phyloP scores from a whole-genome alignment of 2,888 invertebrate genomes.

The Chirona hameri region DNA sequence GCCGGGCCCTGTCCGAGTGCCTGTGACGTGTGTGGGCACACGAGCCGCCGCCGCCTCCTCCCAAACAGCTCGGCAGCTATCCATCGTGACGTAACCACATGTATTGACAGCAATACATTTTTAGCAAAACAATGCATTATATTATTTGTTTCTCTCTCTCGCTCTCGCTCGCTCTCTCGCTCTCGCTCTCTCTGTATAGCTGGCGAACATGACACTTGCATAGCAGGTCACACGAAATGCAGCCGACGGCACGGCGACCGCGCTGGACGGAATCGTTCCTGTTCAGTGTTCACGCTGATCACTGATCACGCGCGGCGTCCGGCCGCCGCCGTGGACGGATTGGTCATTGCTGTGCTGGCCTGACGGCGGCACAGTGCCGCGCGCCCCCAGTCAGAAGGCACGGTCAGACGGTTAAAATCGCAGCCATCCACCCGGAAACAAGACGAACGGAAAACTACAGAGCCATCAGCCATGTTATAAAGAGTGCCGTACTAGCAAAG shows the following conservation, averaged over 20 bases:
- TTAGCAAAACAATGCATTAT: background rate
- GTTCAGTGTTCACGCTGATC: background rate
- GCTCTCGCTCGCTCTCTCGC: no score
- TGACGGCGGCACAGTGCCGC: background rate
- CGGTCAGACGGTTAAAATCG: background rate
- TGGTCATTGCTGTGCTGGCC: background rate
- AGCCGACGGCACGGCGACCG: no score
- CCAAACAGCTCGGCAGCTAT: no score
- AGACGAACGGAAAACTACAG: background rate
- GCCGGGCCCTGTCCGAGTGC: no score
- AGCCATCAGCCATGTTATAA: background rate
- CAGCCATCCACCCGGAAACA: background rate
- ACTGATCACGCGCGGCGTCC: background rate
- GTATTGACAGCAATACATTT: slow-evolving; percentile 4
- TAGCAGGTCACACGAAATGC: background rate
- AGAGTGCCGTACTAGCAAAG: background rate
- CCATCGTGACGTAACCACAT: background rate
- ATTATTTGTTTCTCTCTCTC: background rate
- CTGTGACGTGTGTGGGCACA: no score
- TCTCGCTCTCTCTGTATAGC: background rate
- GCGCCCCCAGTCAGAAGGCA: background rate
- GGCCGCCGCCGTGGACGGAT: background rate
- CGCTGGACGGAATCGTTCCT: background rate
- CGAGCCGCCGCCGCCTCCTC: no score
- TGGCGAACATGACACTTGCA: background rate